Conservation (phyloP, 1,140 invertebrate genomes). For the Schlechtendalia chinensis region DNA sequence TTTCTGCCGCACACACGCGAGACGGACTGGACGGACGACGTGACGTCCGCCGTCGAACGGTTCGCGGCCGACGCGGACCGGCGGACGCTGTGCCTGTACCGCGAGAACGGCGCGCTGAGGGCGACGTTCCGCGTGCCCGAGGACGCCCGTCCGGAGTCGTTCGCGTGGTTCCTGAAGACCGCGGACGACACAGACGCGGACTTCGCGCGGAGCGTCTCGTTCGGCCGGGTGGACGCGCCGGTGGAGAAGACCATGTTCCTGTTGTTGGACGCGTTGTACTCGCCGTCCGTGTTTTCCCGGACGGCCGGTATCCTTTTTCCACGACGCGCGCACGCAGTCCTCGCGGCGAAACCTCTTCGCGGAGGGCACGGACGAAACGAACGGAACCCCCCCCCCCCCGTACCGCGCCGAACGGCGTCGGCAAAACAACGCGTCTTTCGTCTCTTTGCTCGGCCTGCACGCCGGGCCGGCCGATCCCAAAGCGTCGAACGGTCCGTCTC, state of each 20-base stretch:
- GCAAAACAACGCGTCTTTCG: too few relatives aligned
- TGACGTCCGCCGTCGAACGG: neutral
- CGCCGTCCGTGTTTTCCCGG: constrained; percentile 32
- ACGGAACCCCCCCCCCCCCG: too few relatives aligned
- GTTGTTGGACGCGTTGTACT: constrained; percentile 23
- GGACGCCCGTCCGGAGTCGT: neutral
- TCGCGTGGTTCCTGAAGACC: constrained; percentile 30
- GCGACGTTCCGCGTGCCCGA: constrained; percentile 12
- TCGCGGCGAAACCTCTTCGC: too few relatives aligned
- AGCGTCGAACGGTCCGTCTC: too few relatives aligned
- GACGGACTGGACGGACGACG: neutral
- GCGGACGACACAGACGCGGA: neutral
- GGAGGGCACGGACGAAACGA: too few relatives aligned
- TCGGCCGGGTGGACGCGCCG: constrained; percentile 11
- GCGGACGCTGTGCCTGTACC: constrained; percentile 8
- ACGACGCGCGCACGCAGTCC: too few relatives aligned
- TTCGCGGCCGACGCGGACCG: neutral
- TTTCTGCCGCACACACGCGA: neutral
- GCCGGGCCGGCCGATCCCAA: too few relatives aligned
- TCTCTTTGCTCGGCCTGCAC: too few relatives aligned
- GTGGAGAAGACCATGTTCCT: constrained; percentile 38
- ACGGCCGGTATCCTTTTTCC: constrained; percentile 35
- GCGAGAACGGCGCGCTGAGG: constrained; percentile 20
- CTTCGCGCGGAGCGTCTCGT: constrained; percentile 1
- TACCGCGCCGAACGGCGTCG: too few relatives aligned